A percentile compares a stretch with the other conserved stretches of the same genome.
Conservation (phyloP, 2,797 vertebrate species). For the Dryobates pubescens region DNA sequence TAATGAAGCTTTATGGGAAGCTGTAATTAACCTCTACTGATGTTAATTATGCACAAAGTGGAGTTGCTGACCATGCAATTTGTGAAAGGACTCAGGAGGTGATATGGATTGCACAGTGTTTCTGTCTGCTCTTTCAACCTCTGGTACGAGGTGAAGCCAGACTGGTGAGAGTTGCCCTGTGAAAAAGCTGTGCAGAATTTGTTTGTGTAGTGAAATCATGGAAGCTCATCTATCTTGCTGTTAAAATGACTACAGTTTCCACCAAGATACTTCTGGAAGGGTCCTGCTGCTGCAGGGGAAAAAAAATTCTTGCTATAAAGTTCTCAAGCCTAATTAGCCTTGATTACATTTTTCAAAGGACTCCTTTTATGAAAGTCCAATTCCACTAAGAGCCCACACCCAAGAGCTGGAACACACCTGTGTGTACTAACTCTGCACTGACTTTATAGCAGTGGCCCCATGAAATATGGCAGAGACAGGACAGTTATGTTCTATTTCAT, state of each 20-base stretch:
- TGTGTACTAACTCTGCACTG: background rate
- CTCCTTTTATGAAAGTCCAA: background rate
- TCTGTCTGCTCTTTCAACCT: background rate
- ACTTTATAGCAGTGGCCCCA: background rate
- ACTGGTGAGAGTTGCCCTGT: background rate
- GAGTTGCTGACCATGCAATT: constrained; percentile 57
- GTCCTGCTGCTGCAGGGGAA: rapidly evolving
- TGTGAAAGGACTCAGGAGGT: background rate
- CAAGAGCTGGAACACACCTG: background rate
- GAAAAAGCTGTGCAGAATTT: background rate
- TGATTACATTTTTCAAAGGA: background rate
- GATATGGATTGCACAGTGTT: background rate
- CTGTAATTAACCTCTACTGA: constrained; percentile 72
- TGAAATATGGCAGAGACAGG: rapidly evolving
- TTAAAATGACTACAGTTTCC: background rate
- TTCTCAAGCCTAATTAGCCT: background rate
- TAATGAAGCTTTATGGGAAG: constrained; percentile 47
- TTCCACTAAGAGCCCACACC: background rate
- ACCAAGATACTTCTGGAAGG: background rate
- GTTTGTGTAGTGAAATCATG: background rate
- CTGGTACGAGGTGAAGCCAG: background rate
- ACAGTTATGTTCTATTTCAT: rapidly evolving
- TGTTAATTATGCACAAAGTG: constrained; percentile 62
- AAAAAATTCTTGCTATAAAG: background rate
- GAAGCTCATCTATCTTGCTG: background rate